phyloP scores from a whole-genome alignment of 2,113 vertebrate genomes.

The Poeciliopsis occidentalis region DNA sequence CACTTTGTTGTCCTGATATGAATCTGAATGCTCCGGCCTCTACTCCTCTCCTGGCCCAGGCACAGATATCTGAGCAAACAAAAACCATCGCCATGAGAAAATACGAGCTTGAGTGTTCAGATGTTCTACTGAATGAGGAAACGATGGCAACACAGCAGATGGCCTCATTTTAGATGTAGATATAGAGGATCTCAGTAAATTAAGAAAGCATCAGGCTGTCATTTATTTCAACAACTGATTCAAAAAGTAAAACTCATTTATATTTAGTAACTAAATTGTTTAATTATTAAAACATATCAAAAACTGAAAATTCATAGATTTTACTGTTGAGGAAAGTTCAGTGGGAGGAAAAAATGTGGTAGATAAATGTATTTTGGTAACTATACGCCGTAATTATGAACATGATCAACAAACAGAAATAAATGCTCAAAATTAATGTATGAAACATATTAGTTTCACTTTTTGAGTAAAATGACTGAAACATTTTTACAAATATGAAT shows the following conservation, averaged over 20 bases:
- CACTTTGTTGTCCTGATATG: slow-evolving; percentile 67
- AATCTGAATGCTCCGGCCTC: slow-evolving; percentile 64
- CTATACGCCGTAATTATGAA: neutral
- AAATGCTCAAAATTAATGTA: too few relatives aligned
- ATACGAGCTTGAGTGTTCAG: slow-evolving; percentile 9
- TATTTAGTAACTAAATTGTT: too few relatives aligned
- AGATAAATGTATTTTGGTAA: neutral
- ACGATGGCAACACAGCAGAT: neutral
- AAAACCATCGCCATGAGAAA: slow-evolving; percentile 54
- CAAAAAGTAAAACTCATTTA: too few relatives aligned
- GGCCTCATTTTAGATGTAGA: slow-evolving; percentile 5
- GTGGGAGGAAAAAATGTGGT: neutral
- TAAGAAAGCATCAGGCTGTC: too few relatives aligned
- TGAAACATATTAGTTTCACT: too few relatives aligned
- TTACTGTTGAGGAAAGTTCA: neutral
- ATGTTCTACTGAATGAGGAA: slow-evolving; percentile 15
- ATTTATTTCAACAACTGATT: too few relatives aligned
- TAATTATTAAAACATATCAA: too few relatives aligned
- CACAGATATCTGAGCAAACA: slow-evolving; percentile 46
- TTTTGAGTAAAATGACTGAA: too few relatives aligned
- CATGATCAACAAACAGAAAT: too few relatives aligned
- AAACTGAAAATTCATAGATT: neutral
- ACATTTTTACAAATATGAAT: neutral
- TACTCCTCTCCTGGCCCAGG: slow-evolving; percentile 44
- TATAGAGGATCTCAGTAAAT: neutral